A percentile compares a stretch with the other conserved stretches of the same genome.
phyloP scores from a whole-genome alignment of 2,888 invertebrate species.

The Dione juno region DNA sequence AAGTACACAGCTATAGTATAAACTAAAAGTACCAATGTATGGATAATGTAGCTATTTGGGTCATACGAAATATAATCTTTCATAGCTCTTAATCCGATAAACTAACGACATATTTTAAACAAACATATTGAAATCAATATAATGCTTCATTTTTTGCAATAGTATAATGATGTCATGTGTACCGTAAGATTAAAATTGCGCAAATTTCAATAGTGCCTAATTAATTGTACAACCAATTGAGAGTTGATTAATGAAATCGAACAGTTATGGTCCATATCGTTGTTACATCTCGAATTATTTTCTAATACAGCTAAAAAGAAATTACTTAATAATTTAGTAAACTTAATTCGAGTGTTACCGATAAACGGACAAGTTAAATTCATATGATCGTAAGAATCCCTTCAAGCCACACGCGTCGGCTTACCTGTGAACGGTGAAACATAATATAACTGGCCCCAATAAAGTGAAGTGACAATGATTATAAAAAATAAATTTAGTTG shows the following conservation, averaged over 20 bases:
- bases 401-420: conserved; percentile 65
- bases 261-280: background rate
- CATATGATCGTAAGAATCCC: conserved; percentile 67
- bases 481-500: conserved; percentile 25
- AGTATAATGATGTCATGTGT: background rate
- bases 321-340: background rate
- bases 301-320: background rate
- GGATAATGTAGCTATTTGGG: conserved; percentile 21
- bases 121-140: too few relatives aligned
- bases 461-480: conserved; percentile 43
- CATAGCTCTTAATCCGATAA: background rate
- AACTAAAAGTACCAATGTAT: background rate
- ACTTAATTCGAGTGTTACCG: conserved; percentile 23
- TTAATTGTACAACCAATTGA: conserved; percentile 19
- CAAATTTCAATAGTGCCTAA: conserved; percentile 10
- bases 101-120: too few relatives aligned
- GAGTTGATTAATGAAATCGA: conserved; percentile 22
- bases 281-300: conserved; percentile 1
- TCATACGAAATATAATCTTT: conserved; percentile 23
- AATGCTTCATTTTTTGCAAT: background rate
- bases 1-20: background rate
- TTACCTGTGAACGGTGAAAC: conserved; percentile 44
- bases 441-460: conserved; percentile 41
- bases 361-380: conserved; percentile 50
- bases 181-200: background rate